Evolutionary conservation across 2,888 invertebrate species (phyloP).

Genomic region (Perizoma flavofasciatum): DNA sequence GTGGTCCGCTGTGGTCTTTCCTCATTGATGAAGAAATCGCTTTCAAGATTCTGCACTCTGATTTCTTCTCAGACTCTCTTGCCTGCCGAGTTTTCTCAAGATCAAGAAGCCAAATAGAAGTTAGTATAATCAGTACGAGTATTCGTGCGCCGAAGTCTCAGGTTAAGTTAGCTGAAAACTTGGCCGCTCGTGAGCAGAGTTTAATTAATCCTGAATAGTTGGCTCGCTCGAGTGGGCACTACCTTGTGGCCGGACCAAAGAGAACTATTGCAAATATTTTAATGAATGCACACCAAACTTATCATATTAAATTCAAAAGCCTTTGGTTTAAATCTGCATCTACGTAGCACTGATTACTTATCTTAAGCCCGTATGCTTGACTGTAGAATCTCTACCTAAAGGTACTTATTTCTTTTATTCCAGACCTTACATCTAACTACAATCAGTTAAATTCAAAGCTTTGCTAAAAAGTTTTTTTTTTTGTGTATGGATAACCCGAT

Average conservation of each 20-base stretch:
- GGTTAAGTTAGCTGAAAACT: conserved; percentile 54
- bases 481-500: too few species aligned
- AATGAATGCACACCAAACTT: conserved; percentile 4
- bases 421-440: too few species aligned
- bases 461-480: too few species aligned
- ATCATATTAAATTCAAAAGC: conserved; percentile 18
- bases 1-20: too few species aligned
- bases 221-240: conserved; percentile 27
- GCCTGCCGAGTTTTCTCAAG: conserved; percentile 9
- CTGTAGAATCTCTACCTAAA: too few species aligned
- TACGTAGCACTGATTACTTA: too few species aligned
- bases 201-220: conserved; percentile 32
- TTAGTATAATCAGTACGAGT: conserved; percentile 35
- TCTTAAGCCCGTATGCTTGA: too few species aligned
- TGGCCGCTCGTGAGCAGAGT: conserved; percentile 29
- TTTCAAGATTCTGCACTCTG: too few species aligned
- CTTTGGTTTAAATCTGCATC: too few species aligned
- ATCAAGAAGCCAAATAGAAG: conserved; percentile 29
- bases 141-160: conserved; percentile 39
- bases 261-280: conserved; percentile 14
- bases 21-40: too few species aligned
- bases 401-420: too few species aligned
- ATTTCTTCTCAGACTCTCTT: neutral
- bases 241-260: conserved; percentile 24
- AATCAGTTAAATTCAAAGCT: too few species aligned